Base-by-base conservation (phyloP, 1,140 invertebrate genomes). In the Cephus cinctus region DNA sequence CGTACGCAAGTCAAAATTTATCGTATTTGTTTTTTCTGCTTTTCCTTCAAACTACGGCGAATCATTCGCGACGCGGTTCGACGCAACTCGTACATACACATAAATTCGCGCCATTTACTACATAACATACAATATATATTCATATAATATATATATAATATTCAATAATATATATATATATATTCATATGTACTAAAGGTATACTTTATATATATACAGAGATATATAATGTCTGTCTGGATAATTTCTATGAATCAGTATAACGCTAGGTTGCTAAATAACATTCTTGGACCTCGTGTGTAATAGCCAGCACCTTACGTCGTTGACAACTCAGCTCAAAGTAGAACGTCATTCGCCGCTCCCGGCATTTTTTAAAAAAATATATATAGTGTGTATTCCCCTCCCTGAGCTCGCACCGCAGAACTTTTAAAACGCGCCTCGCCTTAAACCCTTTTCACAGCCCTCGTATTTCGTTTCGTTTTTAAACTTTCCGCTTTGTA, bases 61-160 rank as follows among this genome's bases (percentile, higher is more conserved):
- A n/a, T 36, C 20, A 30, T 35, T 34, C 20, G 34, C 47, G 49
- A 56, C 56, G 52, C 56, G n/a, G n/a, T n/a, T n/a, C n/a, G 61
- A 65, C 65, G 61, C 50, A 61, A 65, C 62, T 73, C 71, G 67
- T 66, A 74, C 56, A 71, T 61, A 73, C 63, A 73, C 65, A 73
- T 71, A 59, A 64, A 70, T 56, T 61, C 62, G 62, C 66, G 65
- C 61, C 61, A 70, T 65, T 74, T 72, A 69, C 63, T 67, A 75
- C 60, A 69, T 75, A 75, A 74, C 71, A 65, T 75, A 74, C 62
- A 68, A 73, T 73, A 74, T 71, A 73, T 71, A 70, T 71, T 61
- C 55, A 67, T 73, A 71, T 62, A 61, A 52, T 34, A 41, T 43
- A 60, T 59, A 57, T 66, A 58, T 63, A 64, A 66, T 67, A 62